Evolutionary conservation across 1,140 invertebrate species (phyloP).

Genomic region (Asbolus verrucosus): DNA sequence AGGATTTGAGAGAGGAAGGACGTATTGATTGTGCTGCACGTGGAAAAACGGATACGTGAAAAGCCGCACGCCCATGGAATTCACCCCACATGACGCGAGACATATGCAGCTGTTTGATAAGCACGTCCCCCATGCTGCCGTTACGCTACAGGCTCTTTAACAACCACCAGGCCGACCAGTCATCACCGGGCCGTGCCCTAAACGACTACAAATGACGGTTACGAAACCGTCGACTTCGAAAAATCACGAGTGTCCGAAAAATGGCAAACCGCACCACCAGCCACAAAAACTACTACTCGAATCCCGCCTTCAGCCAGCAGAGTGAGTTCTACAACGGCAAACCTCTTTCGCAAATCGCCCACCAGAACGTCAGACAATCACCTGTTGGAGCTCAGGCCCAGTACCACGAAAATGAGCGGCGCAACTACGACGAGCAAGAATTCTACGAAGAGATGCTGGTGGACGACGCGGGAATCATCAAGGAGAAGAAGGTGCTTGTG

Average conservation of each 20-base stretch:
- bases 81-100: slow-evolving; percentile 62
- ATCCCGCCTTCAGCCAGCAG: slow-evolving; percentile 81
- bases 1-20: no score
- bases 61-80: slow-evolving; percentile 58
- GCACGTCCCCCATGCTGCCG: slow-evolving; percentile 55
- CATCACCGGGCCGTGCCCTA: slow-evolving; percentile 48
- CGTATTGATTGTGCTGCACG: no score
- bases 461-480: slow-evolving; percentile 61
- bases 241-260: not conserved
- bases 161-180: slow-evolving; percentile 60
- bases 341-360: slow-evolving; percentile 63
- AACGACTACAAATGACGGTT: slow-evolving; percentile 49
- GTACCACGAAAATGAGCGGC: slow-evolving; percentile 52
- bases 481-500: slow-evolving; percentile 58
- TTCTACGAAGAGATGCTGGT: slow-evolving; percentile 65
- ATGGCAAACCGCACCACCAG: slow-evolving; percentile 50
- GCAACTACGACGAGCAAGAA: slow-evolving; percentile 61
- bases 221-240: slow-evolving; percentile 16
- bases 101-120: slow-evolving; percentile 62
- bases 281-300: slow-evolving; percentile 72
- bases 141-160: slow-evolving; percentile 55
- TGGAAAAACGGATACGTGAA: no score
- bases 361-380: slow-evolving; percentile 61
- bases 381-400: slow-evolving; percentile 62
- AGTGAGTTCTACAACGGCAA: slow-evolving; percentile 73